Evolutionary conservation across 2,113 vertebrate species (phyloP), one percentile per base, ranked within the genome.

Genomic region (Triplophysa rosa): DNA sequence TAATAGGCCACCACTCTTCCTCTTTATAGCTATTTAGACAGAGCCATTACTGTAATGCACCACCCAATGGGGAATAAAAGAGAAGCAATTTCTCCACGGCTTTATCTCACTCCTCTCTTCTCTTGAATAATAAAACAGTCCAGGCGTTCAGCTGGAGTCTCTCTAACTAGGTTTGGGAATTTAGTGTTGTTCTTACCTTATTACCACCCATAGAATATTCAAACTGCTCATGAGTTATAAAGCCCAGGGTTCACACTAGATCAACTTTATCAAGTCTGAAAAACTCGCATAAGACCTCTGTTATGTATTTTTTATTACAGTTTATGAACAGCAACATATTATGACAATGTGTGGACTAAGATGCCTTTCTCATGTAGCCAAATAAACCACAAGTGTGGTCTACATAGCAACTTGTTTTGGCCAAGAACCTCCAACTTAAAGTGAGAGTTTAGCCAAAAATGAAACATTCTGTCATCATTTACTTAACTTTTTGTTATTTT

Each of bases 1-100:
- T 72, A 72, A 49, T 80, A 47, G 59, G 16, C 26, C 59, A 65
- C 24, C 33, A 80, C 70, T 80, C 61, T 69, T 16, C 17, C 61
- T 66, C 49, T 65, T 62, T 76, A 65, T 76, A 29, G 59, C 73
- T 37, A 29, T 79, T 82, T 79, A 76, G 78, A 83, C 61, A 74
- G 71, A 58, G 59, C 80, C 70, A 82, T 84, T 79, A 83, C 83
- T 83, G 80, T 82, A 84, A 85, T 83, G 78, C 72, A 80, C 78
- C 75, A 76, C 78, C 74, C 82, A 82, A 66, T 76, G 74, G 67
- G 72, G 49, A 75, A 76, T 67, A 76, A 83, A 76, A 63, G 67
- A 52, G 61, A 80, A 65, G 40, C 54, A 68, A 86, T 83, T 86
- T 84, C 77, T 74, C 70, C 78, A 61, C 40, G 69, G 74, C 47